Evolutionary conservation across 2,888 invertebrate species (phyloP), one percentile per base, ranked within the genome.

Genomic region (Diabrotica balteata): DNA sequence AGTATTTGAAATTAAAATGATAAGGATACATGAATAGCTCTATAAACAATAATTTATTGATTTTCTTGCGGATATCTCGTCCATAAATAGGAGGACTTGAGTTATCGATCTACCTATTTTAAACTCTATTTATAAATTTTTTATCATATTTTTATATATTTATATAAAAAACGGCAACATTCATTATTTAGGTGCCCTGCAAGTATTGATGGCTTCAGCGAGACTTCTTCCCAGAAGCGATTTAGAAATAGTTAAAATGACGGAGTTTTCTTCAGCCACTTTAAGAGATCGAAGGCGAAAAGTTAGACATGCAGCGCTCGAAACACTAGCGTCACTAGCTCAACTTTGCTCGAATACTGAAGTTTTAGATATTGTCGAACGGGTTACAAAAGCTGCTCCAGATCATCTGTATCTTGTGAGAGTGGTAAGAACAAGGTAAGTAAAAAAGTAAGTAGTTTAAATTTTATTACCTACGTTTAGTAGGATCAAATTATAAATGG

Each of bases 211-310:
- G 79, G 91, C 91, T 73, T 90, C 93, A 8, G 83, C 93, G 73
- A 88, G 93, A 80, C 91, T 92, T 45, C 93, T 92, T 80, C 93
- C 94, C 3, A 91, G 92, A 77, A 90, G 90, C 59, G 92, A 93
- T 75, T 90, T 93, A 78, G 90, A 91, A 86, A 80, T 87, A 81
- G 65, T 59, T 10, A 82, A 75, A 77, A 81, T 77, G 53, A 75
- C 83, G 53, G 68, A 81, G 69, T 78, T 87, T 59, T 79, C 83
- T 52, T 73, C 81, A 62, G 71, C 76, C 22, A 71, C 80, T 43
- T 73, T 83, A 57, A 86, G 78, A 75, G 90, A 82, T 80, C 89
- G 88, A 74, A 94, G 91, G 77, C 88, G 90, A 80, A 89, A 89
- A 77, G 96, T 91, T 71, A 89, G 89, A 78, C 95, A 89, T 85